Evolutionary conservation across 2,888 invertebrate genomes (phyloP), one percentile per base, ranked within the genome.

Genomic region (Ichneumon xanthorius): DNA sequence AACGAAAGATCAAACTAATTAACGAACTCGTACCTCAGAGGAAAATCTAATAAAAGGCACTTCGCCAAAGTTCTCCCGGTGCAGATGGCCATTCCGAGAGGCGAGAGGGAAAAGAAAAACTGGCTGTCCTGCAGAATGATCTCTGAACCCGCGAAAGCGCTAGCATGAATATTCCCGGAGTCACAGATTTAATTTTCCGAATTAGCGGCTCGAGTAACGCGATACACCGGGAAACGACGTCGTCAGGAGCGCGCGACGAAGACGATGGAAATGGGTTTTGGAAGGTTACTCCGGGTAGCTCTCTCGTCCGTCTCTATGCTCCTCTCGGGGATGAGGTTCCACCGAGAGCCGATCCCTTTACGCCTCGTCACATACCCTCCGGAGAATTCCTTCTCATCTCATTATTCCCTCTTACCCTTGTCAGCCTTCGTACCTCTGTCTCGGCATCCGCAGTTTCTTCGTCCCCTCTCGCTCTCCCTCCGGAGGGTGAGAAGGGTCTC

Each of bases 301-400:
- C 61, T 55, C 37, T 40, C 55, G 50, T 14, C 4, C 53, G 72
- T 71, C 77, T 45, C 45, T 48, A 16, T 50, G 22, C 37, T 58
- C 71, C 58, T 45, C 50, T 72, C 58, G 76, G 67, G 77, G 63
- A 82, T 82, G 71, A 85, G 80, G 58, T 50, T 58, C 30, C 48
- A 40, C 50, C 16, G 37, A 55, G 80, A 86, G 82, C 80, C 82
- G 80, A 82, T 86, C 82, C 77, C 77, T 55, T 86, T 73, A 80
- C 80, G 80, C 80, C 77, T 86, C 77, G 85, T 82, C 85, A 86
- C 82, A 82, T 86, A 80, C 82, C 68, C 76, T 67, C 30, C 67
- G 67, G 72, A 80, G 73, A 80, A 80, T 82, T 80, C 79, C 82
- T 37, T 61, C 63, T 70, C 55, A 14, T 65, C 67, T 67, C 67